Evolutionary conservation across 2,797 vertebrate species (phyloP), one percentile per base, ranked within the genome.

Genomic region (Ctenochaetus hawaiiensis): DNA sequence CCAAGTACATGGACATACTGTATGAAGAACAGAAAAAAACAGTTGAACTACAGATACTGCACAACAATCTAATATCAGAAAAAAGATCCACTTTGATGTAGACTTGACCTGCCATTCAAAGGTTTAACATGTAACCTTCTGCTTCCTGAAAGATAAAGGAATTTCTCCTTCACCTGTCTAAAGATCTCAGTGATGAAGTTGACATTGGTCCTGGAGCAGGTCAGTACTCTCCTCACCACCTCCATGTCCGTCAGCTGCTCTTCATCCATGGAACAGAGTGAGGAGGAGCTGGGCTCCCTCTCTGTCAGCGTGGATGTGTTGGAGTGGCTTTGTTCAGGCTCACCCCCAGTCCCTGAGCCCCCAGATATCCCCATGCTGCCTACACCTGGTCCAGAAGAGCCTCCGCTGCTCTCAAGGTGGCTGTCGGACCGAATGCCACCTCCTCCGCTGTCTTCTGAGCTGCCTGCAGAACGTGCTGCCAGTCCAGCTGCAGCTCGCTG

Each of bases 101-200:
- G 26, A 30, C 26, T 30, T 30, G 26, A 30, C 26, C 26, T 30
- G 26, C 26, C 26, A 30, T 30, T 30, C 26, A 30, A 30, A 30
- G 4, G 26, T 30, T 30, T 30, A 30, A 2, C 26, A 30, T 30
- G 26, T 30, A 30, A 30, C 4, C 26, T 30, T 30, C 26, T 30
- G 26, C 26, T 30, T 30, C 26, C 26, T 30, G 26, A 30, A 30
- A 30, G 26, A 30, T 30, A 30, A 30, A 30, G 26, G 4, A 30
- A 30, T 30, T 30, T 30, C 26, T 30, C 26, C 26, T 30, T 30
- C 4, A 99, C 98, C 97, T 99, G 98, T 85, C 97, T 96, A 90
- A 99, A 99, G 92, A 99, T 98, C 94, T 99, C 98, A 7, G 96
- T 98, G 86, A 99, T 96, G 93, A 99, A 99, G 94, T 99, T 98